phyloP scores from a whole-genome alignment of 2,113 vertebrate genomes.

The Oncorhynchus tshawytscha region DNA sequence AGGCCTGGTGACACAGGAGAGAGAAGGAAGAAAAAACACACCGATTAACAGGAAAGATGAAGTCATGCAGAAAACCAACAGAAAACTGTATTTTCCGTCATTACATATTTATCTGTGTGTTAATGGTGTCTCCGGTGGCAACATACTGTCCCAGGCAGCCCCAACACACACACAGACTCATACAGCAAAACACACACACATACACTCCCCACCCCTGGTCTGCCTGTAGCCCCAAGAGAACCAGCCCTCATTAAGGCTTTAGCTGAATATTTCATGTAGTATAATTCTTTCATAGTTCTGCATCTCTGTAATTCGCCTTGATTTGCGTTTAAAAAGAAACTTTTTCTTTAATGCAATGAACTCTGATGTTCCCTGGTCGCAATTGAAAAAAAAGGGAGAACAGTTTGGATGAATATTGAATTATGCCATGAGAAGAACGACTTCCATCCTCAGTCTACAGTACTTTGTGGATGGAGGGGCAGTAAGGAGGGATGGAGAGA shows the following conservation, averaged over 20 bases:
- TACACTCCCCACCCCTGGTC: neutral
- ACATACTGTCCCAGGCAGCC: slow-evolving; percentile 12
- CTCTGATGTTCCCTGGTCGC: slow-evolving; percentile 23
- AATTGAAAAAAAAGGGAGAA: slow-evolving; percentile 2
- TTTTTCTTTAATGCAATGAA: slow-evolving; percentile 60
- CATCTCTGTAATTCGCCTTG: slow-evolving; percentile 60
- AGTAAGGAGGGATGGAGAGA: neutral
- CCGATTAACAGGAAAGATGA: slow-evolving; percentile 68
- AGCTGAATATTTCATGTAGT: slow-evolving; percentile 74
- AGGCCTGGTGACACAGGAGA: slow-evolving; percentile 9
- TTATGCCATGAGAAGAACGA: slow-evolving; percentile 46
- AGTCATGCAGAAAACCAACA: slow-evolving; percentile 71
- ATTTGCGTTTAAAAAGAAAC: slow-evolving; percentile 66
- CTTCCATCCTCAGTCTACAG: slow-evolving; percentile 15
- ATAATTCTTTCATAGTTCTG: slow-evolving; percentile 77
- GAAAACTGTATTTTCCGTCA: slow-evolving; percentile 72
- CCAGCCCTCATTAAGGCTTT: slow-evolving; percentile 70
- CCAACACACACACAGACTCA: neutral
- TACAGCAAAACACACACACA: neutral
- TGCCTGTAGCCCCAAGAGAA: slow-evolving; percentile 40
- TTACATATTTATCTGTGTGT: slow-evolving; percentile 75
- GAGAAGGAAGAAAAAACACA: slow-evolving; percentile 33
- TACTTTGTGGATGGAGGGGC: slow-evolving; percentile 41
- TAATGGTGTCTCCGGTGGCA: slow-evolving; percentile 66
- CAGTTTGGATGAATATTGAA: slow-evolving; percentile 33